These are phyloP conservation scores for Nephotettix cincticeps DNA, from an alignment of 1,140 invertebrate species.

Conservation along the genomic window DNA sequence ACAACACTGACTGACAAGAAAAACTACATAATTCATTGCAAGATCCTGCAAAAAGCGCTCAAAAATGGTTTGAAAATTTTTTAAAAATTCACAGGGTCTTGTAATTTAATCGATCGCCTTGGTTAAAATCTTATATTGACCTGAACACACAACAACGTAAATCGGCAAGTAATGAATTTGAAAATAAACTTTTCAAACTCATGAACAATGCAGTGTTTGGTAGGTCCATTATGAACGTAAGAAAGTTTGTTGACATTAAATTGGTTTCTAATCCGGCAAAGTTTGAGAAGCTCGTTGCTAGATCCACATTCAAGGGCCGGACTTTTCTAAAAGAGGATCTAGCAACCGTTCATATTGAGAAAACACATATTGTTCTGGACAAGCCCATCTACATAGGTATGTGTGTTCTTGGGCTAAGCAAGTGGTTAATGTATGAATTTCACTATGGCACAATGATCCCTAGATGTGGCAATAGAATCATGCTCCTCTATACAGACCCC, in stretches of 20 bases:
- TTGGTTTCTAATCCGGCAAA: constrained; percentile 32
- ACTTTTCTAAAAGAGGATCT: constrained; percentile 27
- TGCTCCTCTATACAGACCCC: no score
- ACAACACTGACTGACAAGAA: constrained; percentile 24
- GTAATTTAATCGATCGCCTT: constrained; percentile 42
- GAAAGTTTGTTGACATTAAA: constrained; percentile 41
- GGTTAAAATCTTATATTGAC: constrained; percentile 44
- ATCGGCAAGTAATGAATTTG: constrained; percentile 41
- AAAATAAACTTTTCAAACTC: constrained; percentile 45
- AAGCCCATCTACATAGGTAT: constrained; percentile 17
- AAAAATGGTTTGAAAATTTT: constrained; percentile 40
- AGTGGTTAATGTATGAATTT: neutral
- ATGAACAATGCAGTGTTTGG: constrained; percentile 45
- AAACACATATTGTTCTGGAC: constrained; percentile 3
- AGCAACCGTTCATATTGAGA: constrained; percentile 3
- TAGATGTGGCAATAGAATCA: no score
- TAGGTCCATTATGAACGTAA: constrained; percentile 44
- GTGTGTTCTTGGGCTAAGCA: constrained; percentile 17
- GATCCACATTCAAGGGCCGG: constrained; percentile 16
- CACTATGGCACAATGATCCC: no score
- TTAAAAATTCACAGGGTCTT: constrained; percentile 44
- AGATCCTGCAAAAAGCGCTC: constrained; percentile 11
- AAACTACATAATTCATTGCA: constrained; percentile 43
- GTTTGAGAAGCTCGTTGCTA: constrained; percentile 4
- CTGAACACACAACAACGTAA: constrained; percentile 40